Evolutionary conservation across 2,113 vertebrate genomes (phyloP).

Genomic region (Corythornis vintsioides): DNA sequence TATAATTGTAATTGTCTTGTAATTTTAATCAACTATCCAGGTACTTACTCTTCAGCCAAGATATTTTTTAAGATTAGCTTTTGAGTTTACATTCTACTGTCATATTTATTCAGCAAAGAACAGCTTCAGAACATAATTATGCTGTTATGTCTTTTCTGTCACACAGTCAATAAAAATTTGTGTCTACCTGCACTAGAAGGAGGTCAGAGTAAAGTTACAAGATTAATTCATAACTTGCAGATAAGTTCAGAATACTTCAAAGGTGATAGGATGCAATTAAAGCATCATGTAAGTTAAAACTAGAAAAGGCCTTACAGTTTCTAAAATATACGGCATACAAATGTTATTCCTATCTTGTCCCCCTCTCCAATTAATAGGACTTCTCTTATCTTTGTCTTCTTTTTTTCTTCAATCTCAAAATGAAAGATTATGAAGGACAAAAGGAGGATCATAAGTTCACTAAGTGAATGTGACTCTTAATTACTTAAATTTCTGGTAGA

Average conservation of each 20-base stretch:
- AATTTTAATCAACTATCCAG: neutral
- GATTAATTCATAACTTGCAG: neutral
- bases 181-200: neutral
- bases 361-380: neutral
- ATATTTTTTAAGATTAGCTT: neutral
- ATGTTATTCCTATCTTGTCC: neutral
- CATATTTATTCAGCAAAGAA: neutral
- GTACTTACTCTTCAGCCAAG: neutral
- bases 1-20: neutral
- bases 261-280: neutral
- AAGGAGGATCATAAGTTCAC: neutral
- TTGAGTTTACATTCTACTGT: neutral
- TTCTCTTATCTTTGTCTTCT: neutral
- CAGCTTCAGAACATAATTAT: neutral
- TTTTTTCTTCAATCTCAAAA: neutral
- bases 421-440: neutral
- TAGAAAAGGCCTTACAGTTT: neutral
- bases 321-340: neutral
- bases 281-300: neutral
- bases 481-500: slow-evolving; percentile 12
- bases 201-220: neutral
- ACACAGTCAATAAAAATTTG: neutral
- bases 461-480: neutral
- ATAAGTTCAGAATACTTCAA: neutral
- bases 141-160: neutral